Conservation (phyloP, 2,113 vertebrate species). For the Microcebus ravelobensis region DNA sequence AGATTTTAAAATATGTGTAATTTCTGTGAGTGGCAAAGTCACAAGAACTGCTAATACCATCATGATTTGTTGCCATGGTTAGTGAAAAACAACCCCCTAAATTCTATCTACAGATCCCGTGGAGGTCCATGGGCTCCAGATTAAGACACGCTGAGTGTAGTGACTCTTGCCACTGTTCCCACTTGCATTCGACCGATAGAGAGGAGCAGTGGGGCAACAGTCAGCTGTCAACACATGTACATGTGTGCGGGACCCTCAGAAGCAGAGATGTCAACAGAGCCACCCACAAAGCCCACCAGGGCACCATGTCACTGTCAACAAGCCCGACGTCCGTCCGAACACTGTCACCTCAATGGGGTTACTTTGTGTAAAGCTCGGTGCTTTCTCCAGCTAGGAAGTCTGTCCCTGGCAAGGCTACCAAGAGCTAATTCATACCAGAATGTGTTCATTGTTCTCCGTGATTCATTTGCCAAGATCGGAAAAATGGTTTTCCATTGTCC, state of each 20-base stretch:
- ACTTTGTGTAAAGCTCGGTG: not conserved
- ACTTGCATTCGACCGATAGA: not conserved
- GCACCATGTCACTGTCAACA: not conserved
- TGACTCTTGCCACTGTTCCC: not conserved
- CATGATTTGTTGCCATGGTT: not conserved
- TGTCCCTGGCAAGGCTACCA: not conserved
- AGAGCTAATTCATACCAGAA: not conserved
- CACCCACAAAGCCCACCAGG: not conserved
- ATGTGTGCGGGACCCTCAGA: not conserved
- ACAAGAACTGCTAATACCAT: not conserved
- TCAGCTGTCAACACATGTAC: not conserved
- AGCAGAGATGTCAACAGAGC: not conserved
- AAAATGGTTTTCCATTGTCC: not conserved
- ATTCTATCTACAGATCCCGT: not conserved
- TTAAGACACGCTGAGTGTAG: not conserved
- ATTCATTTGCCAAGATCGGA: not conserved
- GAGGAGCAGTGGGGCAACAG: not conserved
- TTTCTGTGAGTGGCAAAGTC: not conserved
- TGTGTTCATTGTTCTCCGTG: not conserved
- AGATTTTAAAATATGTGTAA: not conserved
- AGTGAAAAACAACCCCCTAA: not conserved
- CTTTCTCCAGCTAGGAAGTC: not conserved
- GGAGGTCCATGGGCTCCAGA: not conserved
- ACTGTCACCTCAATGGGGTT: not conserved
- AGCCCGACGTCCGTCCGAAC: not conserved